Base-by-base conservation (phyloP, 2,888 invertebrate genomes). In the Drosophila imparisetae region DNA sequence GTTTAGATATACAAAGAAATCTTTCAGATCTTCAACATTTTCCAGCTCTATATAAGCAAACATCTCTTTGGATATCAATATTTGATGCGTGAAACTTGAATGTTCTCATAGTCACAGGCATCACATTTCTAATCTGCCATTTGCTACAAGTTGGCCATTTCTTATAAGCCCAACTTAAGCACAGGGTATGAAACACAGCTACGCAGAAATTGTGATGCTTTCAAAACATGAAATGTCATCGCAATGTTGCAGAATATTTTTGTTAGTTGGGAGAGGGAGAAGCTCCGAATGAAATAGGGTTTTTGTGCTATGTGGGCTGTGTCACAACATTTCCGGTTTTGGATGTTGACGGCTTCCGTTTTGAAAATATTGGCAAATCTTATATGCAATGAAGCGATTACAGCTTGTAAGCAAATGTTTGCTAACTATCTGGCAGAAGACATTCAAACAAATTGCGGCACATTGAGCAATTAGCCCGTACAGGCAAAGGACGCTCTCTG, bases 171-270 rank as follows among this genome's bases (percentile, higher is more conserved):
- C 32, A 32, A 10, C 10, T 32, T 11, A n/a, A 36, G 18, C 15
- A 48, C 27, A 49, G 70, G 34, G 64, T 30, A 70, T 45, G 11
- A n/a, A 59, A 15, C 18, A 38, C 54, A 65, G 21, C 36, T 52
- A 58, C 55, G 57, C 49, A 52, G 61, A 58, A 60, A 76, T 54
- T 38, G 27, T 45, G 27, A 13, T 42, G 61, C 54, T 15, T 54
- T 54, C 32, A n/a, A 50, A 73, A 89, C 32, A 84, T 89, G 59
- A 73, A 89, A 79, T 89, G 84, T 78, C 84, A 86, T 79, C 76
- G 75, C 76, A 73, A 70, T 70, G 61, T 67, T 86, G 15, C 10
- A 11, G 7, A 27, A 7, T 42, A 7, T 15, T 40, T 29, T 40
- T 29, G 27, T 49, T 8, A 29, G 32, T 34, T 24, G 38, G 38